phyloP scores from a whole-genome alignment of 2,797 vertebrate genomes.

The Thripadectes ignobilis region DNA sequence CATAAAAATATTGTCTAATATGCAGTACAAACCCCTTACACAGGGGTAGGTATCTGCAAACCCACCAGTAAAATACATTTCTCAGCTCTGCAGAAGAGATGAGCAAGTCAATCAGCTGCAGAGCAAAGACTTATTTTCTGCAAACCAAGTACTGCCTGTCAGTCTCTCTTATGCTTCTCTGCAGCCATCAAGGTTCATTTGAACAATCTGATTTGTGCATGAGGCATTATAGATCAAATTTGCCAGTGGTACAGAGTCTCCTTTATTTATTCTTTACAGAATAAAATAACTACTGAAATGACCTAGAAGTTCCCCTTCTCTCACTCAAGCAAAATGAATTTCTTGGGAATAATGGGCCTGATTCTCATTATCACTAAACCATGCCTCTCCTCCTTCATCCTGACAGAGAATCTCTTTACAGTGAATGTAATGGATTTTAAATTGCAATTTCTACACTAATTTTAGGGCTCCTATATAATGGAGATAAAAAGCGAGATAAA shows the following conservation, averaged over 20 bases:
- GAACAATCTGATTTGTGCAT: conserved; percentile 48
- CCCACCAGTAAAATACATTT: not conserved
- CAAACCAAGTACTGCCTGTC: conserved; percentile 1
- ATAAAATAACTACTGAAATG: conserved; percentile 50
- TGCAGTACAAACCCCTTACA: not conserved
- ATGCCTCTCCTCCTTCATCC: conserved; percentile 23
- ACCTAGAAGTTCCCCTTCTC: conserved; percentile 47
- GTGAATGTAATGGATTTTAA: conserved; percentile 39
- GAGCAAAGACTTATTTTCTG: conserved; percentile 36
- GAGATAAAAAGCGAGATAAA: conserved; percentile 40
- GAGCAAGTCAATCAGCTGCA: conserved; percentile 17
- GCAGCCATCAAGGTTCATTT: conserved; percentile 42
- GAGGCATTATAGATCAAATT: conserved; percentile 56
- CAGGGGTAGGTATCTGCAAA: not conserved
- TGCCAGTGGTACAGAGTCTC: conserved; percentile 12
- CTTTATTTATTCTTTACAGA: conserved; percentile 49
- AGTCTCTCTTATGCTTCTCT: not conserved
- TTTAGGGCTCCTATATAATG: conserved; percentile 45
- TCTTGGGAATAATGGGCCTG: conserved; percentile 53
- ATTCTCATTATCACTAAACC: conserved; percentile 52
- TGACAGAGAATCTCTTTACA: conserved; percentile 32
- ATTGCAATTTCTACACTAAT: conserved; percentile 53
- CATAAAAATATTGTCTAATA: not conserved
- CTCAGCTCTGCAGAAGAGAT: not conserved
- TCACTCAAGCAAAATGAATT: conserved; percentile 48